Evolutionary conservation across 2,797 vertebrate species (phyloP).

Genomic region (Eurystomus glaucurus): DNA sequence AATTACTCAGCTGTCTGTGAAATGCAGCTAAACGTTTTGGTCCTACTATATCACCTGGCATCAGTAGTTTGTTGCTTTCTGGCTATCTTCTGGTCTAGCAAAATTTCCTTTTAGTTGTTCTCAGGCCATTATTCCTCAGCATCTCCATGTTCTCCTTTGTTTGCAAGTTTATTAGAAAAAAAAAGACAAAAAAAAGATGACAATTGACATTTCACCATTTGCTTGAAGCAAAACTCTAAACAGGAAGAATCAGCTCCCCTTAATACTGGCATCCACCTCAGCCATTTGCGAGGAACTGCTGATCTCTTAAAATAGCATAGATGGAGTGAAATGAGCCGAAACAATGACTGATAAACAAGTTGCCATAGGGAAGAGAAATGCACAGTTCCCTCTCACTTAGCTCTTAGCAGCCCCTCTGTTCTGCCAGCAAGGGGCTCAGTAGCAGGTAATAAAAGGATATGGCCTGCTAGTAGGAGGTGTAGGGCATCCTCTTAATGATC

Average conservation of each 20-base stretch:
- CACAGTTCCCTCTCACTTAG: background rate
- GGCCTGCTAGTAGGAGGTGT: background rate
- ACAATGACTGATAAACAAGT: background rate
- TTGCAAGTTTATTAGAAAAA: background rate
- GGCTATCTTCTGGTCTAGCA: background rate
- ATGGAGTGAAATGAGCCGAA: background rate
- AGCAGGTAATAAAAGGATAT: background rate
- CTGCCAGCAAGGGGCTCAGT: background rate
- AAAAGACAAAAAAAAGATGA: fast-evolving
- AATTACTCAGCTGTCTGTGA: background rate
- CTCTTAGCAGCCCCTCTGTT: background rate
- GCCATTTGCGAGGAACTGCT: background rate
- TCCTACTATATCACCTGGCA: background rate
- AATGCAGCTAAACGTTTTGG: background rate
- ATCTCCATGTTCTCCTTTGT: background rate
- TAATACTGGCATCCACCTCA: background rate
- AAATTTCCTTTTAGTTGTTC: background rate
- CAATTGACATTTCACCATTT: background rate
- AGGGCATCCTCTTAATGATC: fast-evolving
- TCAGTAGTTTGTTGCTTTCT: background rate
- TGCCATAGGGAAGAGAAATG: background rate
- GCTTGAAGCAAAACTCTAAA: background rate
- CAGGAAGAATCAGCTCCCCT: background rate
- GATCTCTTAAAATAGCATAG: fast-evolving
- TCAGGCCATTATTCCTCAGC: background rate